Conservation (phyloP, 53 echinoderm and acorn worm species). For the Astropecten irregularis region DNA sequence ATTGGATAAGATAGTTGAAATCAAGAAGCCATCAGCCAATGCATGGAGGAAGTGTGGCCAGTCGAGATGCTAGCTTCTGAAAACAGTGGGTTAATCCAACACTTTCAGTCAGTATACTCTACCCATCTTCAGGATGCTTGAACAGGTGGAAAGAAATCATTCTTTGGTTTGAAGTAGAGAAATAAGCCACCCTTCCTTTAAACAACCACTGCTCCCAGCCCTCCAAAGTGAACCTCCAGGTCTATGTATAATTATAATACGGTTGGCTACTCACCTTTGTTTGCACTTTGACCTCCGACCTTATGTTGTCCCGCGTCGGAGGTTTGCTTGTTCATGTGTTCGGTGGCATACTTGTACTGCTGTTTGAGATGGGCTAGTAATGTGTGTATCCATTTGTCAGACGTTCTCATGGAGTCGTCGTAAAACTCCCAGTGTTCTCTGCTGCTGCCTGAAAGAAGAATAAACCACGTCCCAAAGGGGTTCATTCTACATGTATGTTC, state of each 20-base stretch:
- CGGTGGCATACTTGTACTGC: constrained; percentile 76
- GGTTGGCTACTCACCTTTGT: constrained; percentile 35
- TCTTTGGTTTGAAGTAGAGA: too few relatives aligned
- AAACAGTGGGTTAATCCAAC: too few relatives aligned
- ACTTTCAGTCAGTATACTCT: too few relatives aligned
- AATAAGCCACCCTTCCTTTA: too few relatives aligned
- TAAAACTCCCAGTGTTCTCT: constrained; percentile 92
- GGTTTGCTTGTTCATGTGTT: constrained; percentile 46
- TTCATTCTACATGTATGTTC: not conserved
- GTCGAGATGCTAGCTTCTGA: too few relatives aligned
- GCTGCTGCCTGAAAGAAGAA: constrained; percentile 82
- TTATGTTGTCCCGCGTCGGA: not conserved
- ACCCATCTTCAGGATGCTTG: too few relatives aligned
- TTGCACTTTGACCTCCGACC: constrained; percentile 29
- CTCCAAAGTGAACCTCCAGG: too few relatives aligned
- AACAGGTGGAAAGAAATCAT: too few relatives aligned
- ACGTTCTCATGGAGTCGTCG: constrained; percentile 84
- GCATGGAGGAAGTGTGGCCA: too few relatives aligned
- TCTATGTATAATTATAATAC: not conserved
- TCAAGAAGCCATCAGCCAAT: too few relatives aligned
- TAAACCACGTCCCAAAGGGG: not conserved
- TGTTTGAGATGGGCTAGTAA: constrained; percentile 93
- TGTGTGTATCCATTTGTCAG: constrained; percentile 91
- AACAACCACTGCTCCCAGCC: too few relatives aligned
- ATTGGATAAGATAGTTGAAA: too few relatives aligned